Base-by-base conservation (phyloP, 2,797 vertebrate genomes). In the Notoglanidium macrostoma region DNA sequence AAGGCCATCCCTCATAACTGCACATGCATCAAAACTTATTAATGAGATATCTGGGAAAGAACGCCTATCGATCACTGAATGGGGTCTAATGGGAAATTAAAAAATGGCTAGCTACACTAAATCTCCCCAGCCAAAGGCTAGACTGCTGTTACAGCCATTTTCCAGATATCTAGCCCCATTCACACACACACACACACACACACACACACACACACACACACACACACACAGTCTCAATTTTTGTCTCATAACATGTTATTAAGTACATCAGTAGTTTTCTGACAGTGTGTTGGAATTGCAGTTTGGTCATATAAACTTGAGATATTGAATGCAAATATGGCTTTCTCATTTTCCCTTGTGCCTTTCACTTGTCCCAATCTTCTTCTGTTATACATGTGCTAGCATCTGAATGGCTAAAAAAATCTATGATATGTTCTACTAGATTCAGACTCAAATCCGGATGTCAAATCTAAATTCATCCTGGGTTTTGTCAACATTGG, bases 11-110 rank as follows among this genome's bases (percentile, higher is more conserved):
- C 91, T 94, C 90, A 89, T 92, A 91, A 92, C 92, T 92, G 92
- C 93, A 91, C 91, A 95, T 94, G 93, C 92, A 94, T 95, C 94
- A 94, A 91, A 91, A 92, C 92, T 95, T 95, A 96, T 96, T 95
- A 96, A 95, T 94, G 94, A 94, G 93, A 94, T 94, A 95, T 94
- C 94, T 95, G 93, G 92, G 93, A 94, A 93, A 91, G 92, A 93
- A 93, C 91, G 91, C 90, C 91, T 92, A 93, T 92, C 90, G 92
- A 93, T 92, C 87, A 93, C 93, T n/a, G 76, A 80, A 87, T 86
- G 70, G 70, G 82, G 90, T 88, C 87, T 90, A 89, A 90, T 91
- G 89, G 91, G 88, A 90, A 91, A 91, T 90, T 88, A 29, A 91
- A 91, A 90, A 95, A 94, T 94, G 93, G 93, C 94, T 95, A 96